phyloP scores from a whole-genome alignment of 2,888 invertebrate species.

The Sphinx pinastri region DNA sequence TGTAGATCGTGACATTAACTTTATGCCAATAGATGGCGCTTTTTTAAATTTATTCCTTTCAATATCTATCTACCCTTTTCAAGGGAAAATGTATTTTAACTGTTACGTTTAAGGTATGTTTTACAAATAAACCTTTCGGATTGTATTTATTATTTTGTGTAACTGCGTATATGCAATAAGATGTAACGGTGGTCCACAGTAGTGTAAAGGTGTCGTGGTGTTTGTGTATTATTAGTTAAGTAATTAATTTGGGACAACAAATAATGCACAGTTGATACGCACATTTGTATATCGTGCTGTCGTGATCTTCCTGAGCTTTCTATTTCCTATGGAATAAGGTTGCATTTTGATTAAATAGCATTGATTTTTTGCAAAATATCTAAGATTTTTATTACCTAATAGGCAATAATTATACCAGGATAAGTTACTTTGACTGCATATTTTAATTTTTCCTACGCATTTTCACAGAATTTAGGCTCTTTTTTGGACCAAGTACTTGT shows the following conservation, averaged over 20 bases:
- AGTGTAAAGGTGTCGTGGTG: background rate
- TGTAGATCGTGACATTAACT: too few species aligned
- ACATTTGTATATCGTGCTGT: conserved; percentile 4
- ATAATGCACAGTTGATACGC: conserved; percentile 34
- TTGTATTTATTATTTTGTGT: conserved; percentile 16
- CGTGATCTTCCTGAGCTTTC: background rate
- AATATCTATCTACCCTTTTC: background rate
- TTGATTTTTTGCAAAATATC: too few species aligned
- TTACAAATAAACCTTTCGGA: background rate
- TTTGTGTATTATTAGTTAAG: conserved; percentile 24
- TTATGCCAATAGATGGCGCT: background rate
- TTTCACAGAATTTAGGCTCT: too few species aligned
- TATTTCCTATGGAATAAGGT: too few species aligned
- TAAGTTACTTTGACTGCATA: too few species aligned
- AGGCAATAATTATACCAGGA: too few species aligned
- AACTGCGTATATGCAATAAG: background rate
- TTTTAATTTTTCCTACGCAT: too few species aligned
- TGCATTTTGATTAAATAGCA: too few species aligned
- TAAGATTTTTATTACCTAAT: too few species aligned
- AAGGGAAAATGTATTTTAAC: background rate
- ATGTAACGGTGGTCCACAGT: conserved; percentile 28
- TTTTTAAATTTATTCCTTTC: background rate
- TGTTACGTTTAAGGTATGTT: too few species aligned
- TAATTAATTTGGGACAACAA: conserved; percentile 36
- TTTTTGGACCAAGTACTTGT: background rate